phyloP scores from a whole-genome alignment of 2,113 vertebrate genomes.

The Melanerpes aurifrons region DNA sequence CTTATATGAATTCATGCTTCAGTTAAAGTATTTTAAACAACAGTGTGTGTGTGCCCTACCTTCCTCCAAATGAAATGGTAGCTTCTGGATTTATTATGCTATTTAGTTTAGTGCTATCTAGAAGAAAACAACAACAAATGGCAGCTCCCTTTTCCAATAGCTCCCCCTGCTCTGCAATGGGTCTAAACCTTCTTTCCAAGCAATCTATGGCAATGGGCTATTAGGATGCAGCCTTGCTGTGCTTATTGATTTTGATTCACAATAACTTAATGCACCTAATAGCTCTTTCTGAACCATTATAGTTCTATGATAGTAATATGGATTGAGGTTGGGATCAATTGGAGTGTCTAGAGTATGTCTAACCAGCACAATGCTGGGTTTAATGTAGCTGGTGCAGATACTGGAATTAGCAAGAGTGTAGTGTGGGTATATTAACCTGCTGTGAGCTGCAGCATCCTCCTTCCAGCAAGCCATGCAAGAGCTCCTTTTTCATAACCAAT shows the following conservation, averaged over 20 bases:
- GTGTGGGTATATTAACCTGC: not conserved
- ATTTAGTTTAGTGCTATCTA: not conserved
- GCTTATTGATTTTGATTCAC: slow-evolving; percentile 52
- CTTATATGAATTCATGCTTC: not conserved
- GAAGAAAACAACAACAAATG: not conserved
- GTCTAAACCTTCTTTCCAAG: not conserved
- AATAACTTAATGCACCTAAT: slow-evolving; percentile 30
- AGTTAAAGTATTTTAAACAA: not conserved
- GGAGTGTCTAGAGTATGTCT: not conserved
- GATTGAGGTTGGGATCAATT: not conserved
- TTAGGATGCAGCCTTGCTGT: not conserved
- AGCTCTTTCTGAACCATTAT: slow-evolving; percentile 16
- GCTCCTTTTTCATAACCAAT: not conserved
- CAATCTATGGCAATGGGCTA: rapidly evolving
- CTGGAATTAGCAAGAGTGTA: not conserved
- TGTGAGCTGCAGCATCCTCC: not conserved
- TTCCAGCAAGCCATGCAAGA: not conserved
- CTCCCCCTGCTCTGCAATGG: not conserved
- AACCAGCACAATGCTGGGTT: not conserved
- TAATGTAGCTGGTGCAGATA: not conserved
- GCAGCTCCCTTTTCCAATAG: not conserved
- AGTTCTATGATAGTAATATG: not conserved
- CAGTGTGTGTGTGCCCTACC: too few relatives aligned
- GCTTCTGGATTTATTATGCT: not conserved
- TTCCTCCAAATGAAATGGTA: not conserved